Base-by-base conservation (phyloP, 1,140 invertebrate genomes). In the Mactra quadrangularis region DNA sequence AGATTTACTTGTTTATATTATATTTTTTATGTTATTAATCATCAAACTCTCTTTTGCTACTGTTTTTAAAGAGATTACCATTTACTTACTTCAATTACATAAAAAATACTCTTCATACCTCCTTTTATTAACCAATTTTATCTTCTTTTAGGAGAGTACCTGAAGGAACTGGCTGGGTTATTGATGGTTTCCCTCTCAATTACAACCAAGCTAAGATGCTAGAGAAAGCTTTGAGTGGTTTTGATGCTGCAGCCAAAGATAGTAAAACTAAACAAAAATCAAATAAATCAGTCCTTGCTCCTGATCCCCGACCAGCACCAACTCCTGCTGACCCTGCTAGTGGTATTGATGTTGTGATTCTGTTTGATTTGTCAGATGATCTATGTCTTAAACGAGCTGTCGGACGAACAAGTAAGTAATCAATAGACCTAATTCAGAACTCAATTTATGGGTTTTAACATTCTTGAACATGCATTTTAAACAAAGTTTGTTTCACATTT, bases 171-270 rank as follows among this genome's bases (percentile, higher is more conserved):
- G 92, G 93, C 11, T 93, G 92, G 91, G 85, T 93, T 0, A 57
- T 93, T 3, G 93, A 93, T 88, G 92, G 92, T 29, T 93, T 91
- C 79, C 93, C 93, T 15, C 86, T 87, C 27, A 93, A 88, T 57
- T 92, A 91, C 82, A 87, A 86, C 55, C 93, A 93, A 74, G 91
- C 91, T 25, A 93, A 92, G 82, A 71, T 92, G n/a, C 74, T 93
- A n/a, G 93, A 93, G 82, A 93, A 93, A 83, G 92, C 92, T 7
- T 86, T 93, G 3, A 93, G 87, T 87, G 92, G 92, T n/a, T 92
- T 89, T 87, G 91, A 92, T 83, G 87, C 86, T 27, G 81, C 75
- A 31, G 83, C 75, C 4, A 83, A 89, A 53, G 71, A 85, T 17
- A 78, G 57, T 1, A 85, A 86, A 52, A 52, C 31, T 33, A 38